Conservation (phyloP, 1,140 invertebrate genomes). For the Eriosoma lanigerum region DNA sequence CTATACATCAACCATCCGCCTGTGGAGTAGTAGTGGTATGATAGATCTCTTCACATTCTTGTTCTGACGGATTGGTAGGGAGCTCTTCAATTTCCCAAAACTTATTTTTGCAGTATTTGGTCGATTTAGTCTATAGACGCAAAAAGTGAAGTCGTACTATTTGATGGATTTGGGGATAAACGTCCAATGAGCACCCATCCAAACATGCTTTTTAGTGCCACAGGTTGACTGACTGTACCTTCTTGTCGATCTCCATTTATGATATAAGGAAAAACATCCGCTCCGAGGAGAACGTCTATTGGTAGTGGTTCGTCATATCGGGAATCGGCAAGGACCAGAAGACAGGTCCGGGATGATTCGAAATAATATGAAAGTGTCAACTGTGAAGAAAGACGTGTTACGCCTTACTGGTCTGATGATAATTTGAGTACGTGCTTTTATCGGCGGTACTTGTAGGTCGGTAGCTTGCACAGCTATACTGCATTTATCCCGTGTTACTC, state of each 20-base stretch:
- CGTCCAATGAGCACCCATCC: not conserved
- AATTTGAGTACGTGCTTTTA: not conserved
- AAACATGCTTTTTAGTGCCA: not conserved
- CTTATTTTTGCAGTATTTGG: not conserved
- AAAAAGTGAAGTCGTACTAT: not conserved
- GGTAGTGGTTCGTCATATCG: too few species aligned
- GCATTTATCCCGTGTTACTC: too few species aligned
- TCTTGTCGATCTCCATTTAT: not conserved
- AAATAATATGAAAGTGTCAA: not conserved
- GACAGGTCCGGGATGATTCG: not conserved
- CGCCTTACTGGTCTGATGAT: too few species aligned
- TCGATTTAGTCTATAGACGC: not conserved
- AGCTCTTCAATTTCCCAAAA: slow-evolving; percentile 39
- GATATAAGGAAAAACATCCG: not conserved
- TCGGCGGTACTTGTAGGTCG: not conserved
- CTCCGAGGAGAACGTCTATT: not conserved
- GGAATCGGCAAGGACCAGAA: not conserved
- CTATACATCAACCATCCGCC: not conserved
- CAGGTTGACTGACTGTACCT: not conserved
- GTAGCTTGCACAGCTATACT: not conserved
- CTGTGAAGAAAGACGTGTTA: not conserved
- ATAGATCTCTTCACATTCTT: slow-evolving; percentile 7
- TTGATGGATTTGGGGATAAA: not conserved
- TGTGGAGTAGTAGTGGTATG: not conserved
- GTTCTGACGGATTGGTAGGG: not conserved